A percentile compares a stretch with the other conserved stretches of the same genome.
These are phyloP conservation scores for Micromussa lordhowensis DNA, from an alignment of 92 coral and sea anemone species.

Conservation along the genomic window DNA sequence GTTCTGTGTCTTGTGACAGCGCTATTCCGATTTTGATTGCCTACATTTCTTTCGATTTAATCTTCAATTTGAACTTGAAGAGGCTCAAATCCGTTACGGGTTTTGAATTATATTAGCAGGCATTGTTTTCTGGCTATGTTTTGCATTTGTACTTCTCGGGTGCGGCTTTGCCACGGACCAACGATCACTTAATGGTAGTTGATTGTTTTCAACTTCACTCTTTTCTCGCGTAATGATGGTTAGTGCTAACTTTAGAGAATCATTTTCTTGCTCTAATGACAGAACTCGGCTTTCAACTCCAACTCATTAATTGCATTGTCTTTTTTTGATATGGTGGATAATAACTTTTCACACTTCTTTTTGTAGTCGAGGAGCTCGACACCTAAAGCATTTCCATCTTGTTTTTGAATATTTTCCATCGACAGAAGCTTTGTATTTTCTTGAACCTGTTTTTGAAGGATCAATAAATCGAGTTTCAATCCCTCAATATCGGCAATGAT, in stretches of 20 bases:
- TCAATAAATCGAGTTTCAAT: conserved; percentile 14
- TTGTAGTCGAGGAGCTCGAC: conserved; percentile 10
- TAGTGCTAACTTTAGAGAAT: too few species aligned
- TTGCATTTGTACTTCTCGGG: conserved; percentile 24
- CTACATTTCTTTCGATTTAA: too few species aligned
- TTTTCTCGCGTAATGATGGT: conserved; percentile 33
- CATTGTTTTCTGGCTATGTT: conserved; percentile 19
- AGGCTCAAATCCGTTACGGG: conserved; percentile 9
- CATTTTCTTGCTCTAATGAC: too few species aligned
- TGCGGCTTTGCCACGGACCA: conserved; percentile 17
- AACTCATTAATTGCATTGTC: background rate
- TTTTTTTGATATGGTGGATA: conserved; percentile 4
- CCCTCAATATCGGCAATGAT: conserved; percentile 8
- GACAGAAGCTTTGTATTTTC: conserved; percentile 12
- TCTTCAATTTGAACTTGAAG: background rate
- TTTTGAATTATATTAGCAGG: background rate
- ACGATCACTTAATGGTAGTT: conserved; percentile 21
- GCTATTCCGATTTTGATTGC: too few species aligned
- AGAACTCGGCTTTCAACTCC: too few species aligned
- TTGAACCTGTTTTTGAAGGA: conserved; percentile 9
- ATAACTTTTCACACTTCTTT: conserved; percentile 24
- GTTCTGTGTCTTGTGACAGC: too few species aligned
- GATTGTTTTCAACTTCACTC: conserved; percentile 30
- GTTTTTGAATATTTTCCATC: conserved; percentile 22
- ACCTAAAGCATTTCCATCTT: conserved; percentile 9